Evolutionary conservation across 2,888 invertebrate species (phyloP), one percentile per base, ranked within the genome.

Genomic region (Colletes collaris): DNA sequence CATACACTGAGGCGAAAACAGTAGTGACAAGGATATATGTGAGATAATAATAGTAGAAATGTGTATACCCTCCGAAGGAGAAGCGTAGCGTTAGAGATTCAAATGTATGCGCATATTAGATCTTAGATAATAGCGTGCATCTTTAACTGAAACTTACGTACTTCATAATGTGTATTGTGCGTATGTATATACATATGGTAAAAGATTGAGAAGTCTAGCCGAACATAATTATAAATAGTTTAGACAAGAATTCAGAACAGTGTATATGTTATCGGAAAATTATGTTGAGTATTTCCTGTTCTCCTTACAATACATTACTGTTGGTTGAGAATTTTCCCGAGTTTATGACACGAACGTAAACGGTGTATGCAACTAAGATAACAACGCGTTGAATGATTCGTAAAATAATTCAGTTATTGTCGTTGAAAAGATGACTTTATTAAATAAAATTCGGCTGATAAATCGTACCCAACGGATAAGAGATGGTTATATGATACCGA

Each of bases 71-170:
- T 49, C 56, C 40, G 44, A 16, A 62, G 63, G 46, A 67, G 60
- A 8, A 81, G 55, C 58, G 19, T 13, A 53, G 75, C 13, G 59
- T 50, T 72, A 79, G 55, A 77, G 71, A 82, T 82, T 75, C 55
- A 84, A 82, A 84, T 80, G 16, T 78, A 85, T 82, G 85, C 78
- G 79, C 85, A 82, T 85, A 85, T 77, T 85, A 80, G 80, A 85
- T 85, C 65, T 63, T 27, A 85, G 84, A 85, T 85, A 82, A 70
- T 64, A 67, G 49, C 53, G 35, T 50, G 44, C 44, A 50, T 35
- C 56, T 76, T 68, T 19, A 55, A 19, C 13, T 76, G 64, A 37
- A 46, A 46, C 8, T 64, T 67, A 59, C 62, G 46, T 56, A 16
- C 19, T 19, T 60, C 19, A 35, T 55, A 19, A 44, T n/a, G 40